Evolutionary conservation across 2,797 vertebrate species (phyloP).

Genomic region (Gymnopithys bicolor): DNA sequence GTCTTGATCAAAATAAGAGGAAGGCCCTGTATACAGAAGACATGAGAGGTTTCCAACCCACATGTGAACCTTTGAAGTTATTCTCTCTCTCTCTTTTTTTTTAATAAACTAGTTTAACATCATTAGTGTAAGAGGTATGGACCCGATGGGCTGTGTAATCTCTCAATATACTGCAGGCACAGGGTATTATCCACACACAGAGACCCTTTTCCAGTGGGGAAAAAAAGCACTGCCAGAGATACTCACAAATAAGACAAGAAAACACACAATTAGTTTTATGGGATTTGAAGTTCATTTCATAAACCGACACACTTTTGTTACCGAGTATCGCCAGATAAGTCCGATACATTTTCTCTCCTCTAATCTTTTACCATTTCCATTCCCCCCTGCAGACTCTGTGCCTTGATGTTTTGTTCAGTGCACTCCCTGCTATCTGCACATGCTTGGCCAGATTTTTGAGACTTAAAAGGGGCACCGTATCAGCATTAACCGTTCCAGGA

Average conservation of each 20-base stretch:
- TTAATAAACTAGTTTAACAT: constrained; percentile 53
- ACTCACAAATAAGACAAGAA: constrained; percentile 49
- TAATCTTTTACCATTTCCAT: constrained; percentile 43
- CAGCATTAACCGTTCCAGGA: constrained; percentile 13
- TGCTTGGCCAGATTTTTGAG: constrained; percentile 50
- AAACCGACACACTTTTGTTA: constrained; percentile 36
- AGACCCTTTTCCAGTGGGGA: neutral
- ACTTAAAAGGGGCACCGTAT: constrained; percentile 53
- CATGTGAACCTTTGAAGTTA: constrained; percentile 71
- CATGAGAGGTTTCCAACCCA: constrained; percentile 68
- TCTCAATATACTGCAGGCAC: neutral
- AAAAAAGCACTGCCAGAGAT: constrained; percentile 21
- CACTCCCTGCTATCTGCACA: constrained; percentile 57
- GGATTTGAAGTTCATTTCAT: constrained; percentile 62
- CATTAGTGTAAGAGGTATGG: constrained; percentile 57
- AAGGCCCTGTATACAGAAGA: constrained; percentile 70
- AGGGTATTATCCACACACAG: neutral
- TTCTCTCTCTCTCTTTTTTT: neutral
- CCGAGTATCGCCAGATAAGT: constrained; percentile 32
- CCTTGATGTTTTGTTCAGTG: constrained; percentile 57
- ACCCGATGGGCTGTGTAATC: neutral
- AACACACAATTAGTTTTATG: constrained; percentile 18
- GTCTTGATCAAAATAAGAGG: constrained; percentile 73
- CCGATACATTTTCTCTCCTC: constrained; percentile 21
- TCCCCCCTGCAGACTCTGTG: neutral